A percentile compares a stretch with the other conserved stretches of the same genome.
These are phyloP conservation scores for Stenotaenia linearis DNA, from an alignment of 2,888 invertebrate species.

Conservation along the genomic window DNA sequence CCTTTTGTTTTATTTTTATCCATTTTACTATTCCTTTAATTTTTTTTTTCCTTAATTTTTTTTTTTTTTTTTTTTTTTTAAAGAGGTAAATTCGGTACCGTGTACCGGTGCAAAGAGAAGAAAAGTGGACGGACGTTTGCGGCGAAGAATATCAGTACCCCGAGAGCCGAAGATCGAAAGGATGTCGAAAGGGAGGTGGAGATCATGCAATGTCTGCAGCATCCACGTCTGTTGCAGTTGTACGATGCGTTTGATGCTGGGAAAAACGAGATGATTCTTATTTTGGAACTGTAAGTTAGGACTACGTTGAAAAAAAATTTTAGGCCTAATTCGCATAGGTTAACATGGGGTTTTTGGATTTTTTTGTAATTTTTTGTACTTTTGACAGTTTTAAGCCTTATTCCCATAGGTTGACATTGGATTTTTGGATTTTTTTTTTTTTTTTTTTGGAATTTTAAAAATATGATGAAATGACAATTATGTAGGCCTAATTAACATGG, in stretches of 20 bases:
- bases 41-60: not conserved
- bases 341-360: conserved; percentile 42
- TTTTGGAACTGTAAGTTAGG: conserved; percentile 90
- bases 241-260: conserved; percentile 88
- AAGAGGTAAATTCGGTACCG: conserved; percentile 97
- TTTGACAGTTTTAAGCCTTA: too few species aligned
- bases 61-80: conserved; percentile 38
- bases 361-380: too few species aligned
- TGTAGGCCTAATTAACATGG: too few species aligned
- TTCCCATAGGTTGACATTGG: too few species aligned
- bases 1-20: not conserved
- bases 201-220: conserved; percentile 89
- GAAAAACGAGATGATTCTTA: conserved; percentile 84
- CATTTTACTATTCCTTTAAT: not conserved
- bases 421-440: too few species aligned
- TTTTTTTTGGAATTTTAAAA: too few species aligned
- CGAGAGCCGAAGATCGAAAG: conserved; percentile 75
- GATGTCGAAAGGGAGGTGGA: conserved; percentile 94
- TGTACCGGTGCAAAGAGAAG: conserved; percentile 85
- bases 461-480: too few species aligned
- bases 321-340: not conserved
- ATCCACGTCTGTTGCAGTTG: conserved; percentile 91
- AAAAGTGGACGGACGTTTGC: conserved; percentile 72
- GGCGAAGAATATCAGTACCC: conserved; percentile 85
- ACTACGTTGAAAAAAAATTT: not conserved